Percentiles rank a stretch among this genome's conserved stretches.
These are phyloP conservation scores for Vipera ursinii DNA, from an alignment of 2,797 vertebrate species.

Conservation along the genomic window DNA sequence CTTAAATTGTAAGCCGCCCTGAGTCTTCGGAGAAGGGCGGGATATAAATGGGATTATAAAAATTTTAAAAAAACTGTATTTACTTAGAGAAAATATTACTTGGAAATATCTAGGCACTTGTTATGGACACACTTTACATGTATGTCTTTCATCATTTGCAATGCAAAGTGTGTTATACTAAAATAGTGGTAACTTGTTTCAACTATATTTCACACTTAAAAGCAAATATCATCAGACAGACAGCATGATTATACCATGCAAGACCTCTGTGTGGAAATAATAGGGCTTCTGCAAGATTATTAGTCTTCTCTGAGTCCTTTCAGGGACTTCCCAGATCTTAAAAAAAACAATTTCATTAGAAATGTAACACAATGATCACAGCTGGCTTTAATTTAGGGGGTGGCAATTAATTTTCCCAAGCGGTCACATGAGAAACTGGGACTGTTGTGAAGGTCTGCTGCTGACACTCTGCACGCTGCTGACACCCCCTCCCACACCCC, in stretches of 20 bases:
- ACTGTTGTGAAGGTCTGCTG: background rate
- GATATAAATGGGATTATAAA: no score
- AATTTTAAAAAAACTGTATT: background rate
- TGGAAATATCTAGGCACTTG: background rate
- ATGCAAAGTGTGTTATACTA: background rate
- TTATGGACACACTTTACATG: background rate
- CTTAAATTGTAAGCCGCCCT: no score
- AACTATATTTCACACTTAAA: background rate
- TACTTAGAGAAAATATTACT: background rate
- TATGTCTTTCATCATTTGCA: background rate
- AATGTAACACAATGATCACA: background rate
- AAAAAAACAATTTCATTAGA: conserved; percentile 11
- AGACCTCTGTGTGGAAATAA: conserved; percentile 1
- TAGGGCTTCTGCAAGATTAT: conserved; percentile 13
- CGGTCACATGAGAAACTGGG: no score
- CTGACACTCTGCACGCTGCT: background rate
- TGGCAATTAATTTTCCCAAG: no score
- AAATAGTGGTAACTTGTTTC: background rate
- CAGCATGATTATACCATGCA: background rate
- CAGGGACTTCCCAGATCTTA: conserved; percentile 1
- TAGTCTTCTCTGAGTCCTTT: conserved; percentile 20
- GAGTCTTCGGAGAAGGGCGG: no score
- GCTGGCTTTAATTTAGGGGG: background rate
- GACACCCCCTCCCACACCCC: no score
- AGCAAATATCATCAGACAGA: background rate